These are phyloP conservation scores for Rana temporaria DNA, from an alignment of 2,113 vertebrate genomes.

Conservation along the genomic window DNA sequence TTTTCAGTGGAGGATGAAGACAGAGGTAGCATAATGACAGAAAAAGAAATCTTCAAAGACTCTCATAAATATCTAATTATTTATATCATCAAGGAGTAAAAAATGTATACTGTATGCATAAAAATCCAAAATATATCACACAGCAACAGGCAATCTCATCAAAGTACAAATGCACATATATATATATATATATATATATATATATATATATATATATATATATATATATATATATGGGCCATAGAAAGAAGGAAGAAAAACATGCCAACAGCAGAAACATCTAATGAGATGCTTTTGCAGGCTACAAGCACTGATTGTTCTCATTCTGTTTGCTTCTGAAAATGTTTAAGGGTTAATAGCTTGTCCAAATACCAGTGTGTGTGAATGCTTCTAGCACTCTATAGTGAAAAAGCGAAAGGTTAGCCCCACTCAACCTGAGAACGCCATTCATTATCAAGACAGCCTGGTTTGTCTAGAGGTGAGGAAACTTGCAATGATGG, in stretches of 20 bases:
- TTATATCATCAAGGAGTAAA: neutral
- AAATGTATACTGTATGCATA: neutral
- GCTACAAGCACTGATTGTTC: slow-evolving; percentile 39
- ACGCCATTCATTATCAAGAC: neutral
- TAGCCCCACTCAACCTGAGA: slow-evolving; percentile 32
- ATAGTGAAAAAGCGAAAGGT: slow-evolving; percentile 41
- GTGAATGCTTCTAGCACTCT: slow-evolving; percentile 28
- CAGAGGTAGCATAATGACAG: neutral
- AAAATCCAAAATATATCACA: neutral
- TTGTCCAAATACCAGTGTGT: slow-evolving; percentile 30
- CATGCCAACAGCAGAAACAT: neutral
- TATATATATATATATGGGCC: neutral
- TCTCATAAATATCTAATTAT: neutral
- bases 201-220: too few relatives aligned
- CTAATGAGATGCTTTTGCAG: slow-evolving; percentile 31
- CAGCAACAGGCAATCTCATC: neutral
- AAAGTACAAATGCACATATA: neutral
- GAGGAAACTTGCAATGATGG: slow-evolving; percentile 25
- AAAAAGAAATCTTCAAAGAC: neutral
- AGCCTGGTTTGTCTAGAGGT: slow-evolving; percentile 15
- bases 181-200: too few relatives aligned
- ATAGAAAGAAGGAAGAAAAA: neutral
- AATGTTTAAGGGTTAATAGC: slow-evolving; percentile 25
- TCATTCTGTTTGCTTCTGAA: neutral
- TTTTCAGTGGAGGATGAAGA: neutral